Base-by-base conservation (phyloP, 2,797 vertebrate species). In the Coregonus sp. region DNA sequence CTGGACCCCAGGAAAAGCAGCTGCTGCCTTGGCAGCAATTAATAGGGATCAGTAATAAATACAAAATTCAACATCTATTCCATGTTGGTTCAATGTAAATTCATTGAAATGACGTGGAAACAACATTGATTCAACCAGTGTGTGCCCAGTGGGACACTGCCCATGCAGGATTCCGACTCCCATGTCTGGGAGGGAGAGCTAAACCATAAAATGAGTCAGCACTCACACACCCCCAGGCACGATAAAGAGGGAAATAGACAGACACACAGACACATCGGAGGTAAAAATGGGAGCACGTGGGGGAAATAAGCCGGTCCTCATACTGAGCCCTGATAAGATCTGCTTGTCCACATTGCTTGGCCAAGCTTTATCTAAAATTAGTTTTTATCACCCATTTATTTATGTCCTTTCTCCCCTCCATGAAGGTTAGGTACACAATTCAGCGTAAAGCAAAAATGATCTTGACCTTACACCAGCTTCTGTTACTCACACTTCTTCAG, bases 401-500 rank as follows among this genome's bases (percentile, higher is more conserved):
- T 91, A 93, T 90, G 84, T 89, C 88, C 83, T 90, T 74, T 68
- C 51, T 86, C 80, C 81, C 86, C 80, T 78, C 80, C 59, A 65
- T 85, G 89, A 93, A 92, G 90, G 92, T 91, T 89, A n/a, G 56
- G 56, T 59, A 89, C 84, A 90, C 86, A 86, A 76, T 51, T 33
- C 75, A 82, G 82, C 73, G 69, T 70, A 75, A 70, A 14, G 75
- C 84, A 86, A 75, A 80, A 87, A 90, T 88, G 69, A 91, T 87
- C 82, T 88, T 89, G 87, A 88, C 88, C 87, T 87, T 80, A 86
- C 73, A 73, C 67, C 25, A 0, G 14, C 61, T 77, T 73, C 63
- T 76, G 74, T 78, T 80, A 79, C 78, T 74, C 80, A 81, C 65
- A 33, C 76, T 70, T 85, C 87, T 81, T 82, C 80, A 54, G 20